phyloP scores from a whole-genome alignment of 2,888 invertebrate genomes.

The Thymelicus sylvestris region DNA sequence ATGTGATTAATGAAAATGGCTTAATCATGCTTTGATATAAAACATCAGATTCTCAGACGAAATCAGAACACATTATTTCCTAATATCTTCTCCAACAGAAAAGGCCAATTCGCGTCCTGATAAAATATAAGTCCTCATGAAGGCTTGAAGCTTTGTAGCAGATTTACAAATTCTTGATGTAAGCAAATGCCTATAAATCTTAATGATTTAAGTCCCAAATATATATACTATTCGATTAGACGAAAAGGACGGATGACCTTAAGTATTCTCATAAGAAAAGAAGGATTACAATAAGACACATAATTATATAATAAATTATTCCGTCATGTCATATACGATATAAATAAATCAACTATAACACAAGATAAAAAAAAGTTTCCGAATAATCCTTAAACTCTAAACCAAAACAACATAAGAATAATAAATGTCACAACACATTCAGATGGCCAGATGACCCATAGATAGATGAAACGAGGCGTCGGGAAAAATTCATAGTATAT shows the following conservation, averaged over 20 bases:
- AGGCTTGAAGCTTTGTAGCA: background rate
- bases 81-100: background rate
- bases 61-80: too few relatives aligned
- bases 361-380: too few relatives aligned
- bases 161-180: background rate
- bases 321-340: background rate
- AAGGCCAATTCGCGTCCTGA: background rate
- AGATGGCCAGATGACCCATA: too few relatives aligned
- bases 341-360: too few relatives aligned
- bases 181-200: background rate
- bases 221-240: conserved; percentile 10
- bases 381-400: too few relatives aligned
- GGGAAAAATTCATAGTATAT: too few relatives aligned
- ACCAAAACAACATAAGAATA: too few relatives aligned
- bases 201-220: conserved; percentile 18
- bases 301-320: background rate
- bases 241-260: conserved; percentile 33
- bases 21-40: too few relatives aligned
- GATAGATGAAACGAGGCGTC: too few relatives aligned
- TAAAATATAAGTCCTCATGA: background rate
- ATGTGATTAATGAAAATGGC: too few relatives aligned
- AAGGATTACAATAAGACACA: background rate
- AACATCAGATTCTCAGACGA: too few relatives aligned
- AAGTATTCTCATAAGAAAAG: conserved; percentile 14
- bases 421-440: too few relatives aligned